phyloP scores from a whole-genome alignment of 2,888 invertebrate species.

The Cantharis nigra region DNA sequence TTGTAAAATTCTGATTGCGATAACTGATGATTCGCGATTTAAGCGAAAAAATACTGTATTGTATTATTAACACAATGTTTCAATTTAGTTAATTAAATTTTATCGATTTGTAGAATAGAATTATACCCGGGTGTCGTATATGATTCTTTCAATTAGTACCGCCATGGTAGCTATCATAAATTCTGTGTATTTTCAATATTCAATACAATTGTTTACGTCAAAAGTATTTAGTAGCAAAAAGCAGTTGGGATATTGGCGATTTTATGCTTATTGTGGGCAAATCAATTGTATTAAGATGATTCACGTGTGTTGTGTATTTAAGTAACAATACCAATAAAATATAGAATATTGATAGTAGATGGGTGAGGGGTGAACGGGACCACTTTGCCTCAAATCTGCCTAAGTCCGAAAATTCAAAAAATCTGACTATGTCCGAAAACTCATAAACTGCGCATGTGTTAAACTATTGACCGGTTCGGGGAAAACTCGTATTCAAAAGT shows the following conservation, averaged over 20 bases:
- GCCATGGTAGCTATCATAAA: not conserved
- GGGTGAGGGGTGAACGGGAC: too few relatives aligned
- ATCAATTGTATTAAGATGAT: too few relatives aligned
- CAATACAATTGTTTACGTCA: not conserved
- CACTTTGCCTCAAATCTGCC: too few relatives aligned
- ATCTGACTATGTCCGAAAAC: too few relatives aligned
- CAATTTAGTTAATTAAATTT: not conserved
- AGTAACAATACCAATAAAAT: too few relatives aligned
- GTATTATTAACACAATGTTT: not conserved
- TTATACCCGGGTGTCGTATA: not conserved
- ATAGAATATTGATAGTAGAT: too few relatives aligned
- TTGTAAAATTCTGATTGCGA: not conserved
- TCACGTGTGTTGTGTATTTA: too few relatives aligned
- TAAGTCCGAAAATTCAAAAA: too few relatives aligned
- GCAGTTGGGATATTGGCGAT: not conserved
- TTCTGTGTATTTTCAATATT: not conserved
- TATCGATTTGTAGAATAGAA: not conserved
- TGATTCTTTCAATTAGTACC: too few relatives aligned
- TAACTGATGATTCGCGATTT: not conserved
- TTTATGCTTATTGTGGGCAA: not conserved
- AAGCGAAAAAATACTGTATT: not conserved
- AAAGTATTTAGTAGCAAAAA: not conserved
- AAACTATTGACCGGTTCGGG: too few relatives aligned
- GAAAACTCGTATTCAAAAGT: too few relatives aligned
- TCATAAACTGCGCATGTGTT: too few relatives aligned